phyloP scores from a whole-genome alignment of 2,113 vertebrate species.

The Thermophis baileyi region DNA sequence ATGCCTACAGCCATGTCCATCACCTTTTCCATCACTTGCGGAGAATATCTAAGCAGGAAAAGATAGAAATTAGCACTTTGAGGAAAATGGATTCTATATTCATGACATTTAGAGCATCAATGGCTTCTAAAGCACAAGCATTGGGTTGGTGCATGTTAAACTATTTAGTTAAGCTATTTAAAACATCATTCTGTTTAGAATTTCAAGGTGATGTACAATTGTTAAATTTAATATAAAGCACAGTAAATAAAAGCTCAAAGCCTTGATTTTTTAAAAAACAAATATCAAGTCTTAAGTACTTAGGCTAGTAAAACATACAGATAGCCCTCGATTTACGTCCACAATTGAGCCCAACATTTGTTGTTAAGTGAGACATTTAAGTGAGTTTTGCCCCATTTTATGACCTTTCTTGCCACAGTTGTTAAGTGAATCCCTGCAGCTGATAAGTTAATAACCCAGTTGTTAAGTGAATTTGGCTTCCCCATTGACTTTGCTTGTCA shows the following conservation, averaged over 20 bases:
- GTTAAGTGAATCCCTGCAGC: no score
- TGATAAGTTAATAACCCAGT: no score
- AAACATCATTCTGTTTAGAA: background rate
- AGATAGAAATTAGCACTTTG: background rate
- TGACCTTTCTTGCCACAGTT: no score
- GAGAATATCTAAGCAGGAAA: conserved; percentile 79
- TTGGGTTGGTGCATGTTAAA: background rate
- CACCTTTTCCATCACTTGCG: conserved; percentile 88
- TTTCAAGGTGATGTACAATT: background rate
- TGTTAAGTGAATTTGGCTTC: no score
- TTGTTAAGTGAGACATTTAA: no score
- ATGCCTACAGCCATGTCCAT: conserved; percentile 92
- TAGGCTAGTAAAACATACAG: background rate
- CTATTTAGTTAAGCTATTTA: background rate
- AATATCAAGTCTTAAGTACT: background rate
- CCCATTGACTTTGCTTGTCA: no score
- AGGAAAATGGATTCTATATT: background rate
- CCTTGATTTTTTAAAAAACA: background rate
- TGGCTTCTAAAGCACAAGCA: background rate
- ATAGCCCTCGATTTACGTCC: no score
- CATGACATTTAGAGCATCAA: background rate
- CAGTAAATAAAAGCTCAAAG: background rate
- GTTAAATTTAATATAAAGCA: background rate
- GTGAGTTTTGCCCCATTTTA: no score
- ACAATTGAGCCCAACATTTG: no score